Base-by-base conservation (phyloP, 2,888 invertebrate species). In the Philonicus albiceps region DNA sequence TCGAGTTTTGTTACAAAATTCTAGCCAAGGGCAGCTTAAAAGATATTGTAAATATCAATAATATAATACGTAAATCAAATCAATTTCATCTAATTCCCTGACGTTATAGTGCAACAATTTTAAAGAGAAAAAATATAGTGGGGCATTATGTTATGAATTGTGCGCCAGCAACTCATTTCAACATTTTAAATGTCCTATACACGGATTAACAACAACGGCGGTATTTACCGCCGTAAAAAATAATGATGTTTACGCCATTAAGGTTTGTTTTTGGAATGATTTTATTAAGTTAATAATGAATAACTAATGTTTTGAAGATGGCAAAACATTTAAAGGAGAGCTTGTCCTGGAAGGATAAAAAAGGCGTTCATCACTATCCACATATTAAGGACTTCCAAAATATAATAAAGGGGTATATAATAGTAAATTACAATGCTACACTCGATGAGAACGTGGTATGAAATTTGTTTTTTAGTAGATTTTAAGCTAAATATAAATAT, bases 151-250 rank as follows among this genome's bases (percentile, higher is more conserved):
- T 86, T 91, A 92, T 72, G 92, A 92, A 49, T 88, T 92, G 22
- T 92, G 92, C 87, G 90, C 88, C 43, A 86, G 89, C 75, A 89
- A 90, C 19, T 90, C 89, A 22, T 92, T 92, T 84, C 90, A 90
- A 72, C 90, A 92, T 74, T 92, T 91, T 86, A 91, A 91, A 86
- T 92, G 92, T 86, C 91, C 91, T 2, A 87, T 89, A 74, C 91
- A 90, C 76, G 90, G 91, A 22, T 90, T 91, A 90, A 91, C 90
- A 85, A 64, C 64, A 64, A 91, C 92, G 1, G 90, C 90, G n/a
- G 89, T 91, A 86, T 91, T 92, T 89, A 90, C 91, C 49, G 91
- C 92, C 13, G 91, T 91, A 64, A 91, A 91, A 88, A 91, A 92
- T 88, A 90, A 91, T 7, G 91, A 92, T 85, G 88, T 90, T 85